Evolutionary conservation across 2,797 vertebrate species (phyloP).

Genomic region (Scarus forsteni): DNA sequence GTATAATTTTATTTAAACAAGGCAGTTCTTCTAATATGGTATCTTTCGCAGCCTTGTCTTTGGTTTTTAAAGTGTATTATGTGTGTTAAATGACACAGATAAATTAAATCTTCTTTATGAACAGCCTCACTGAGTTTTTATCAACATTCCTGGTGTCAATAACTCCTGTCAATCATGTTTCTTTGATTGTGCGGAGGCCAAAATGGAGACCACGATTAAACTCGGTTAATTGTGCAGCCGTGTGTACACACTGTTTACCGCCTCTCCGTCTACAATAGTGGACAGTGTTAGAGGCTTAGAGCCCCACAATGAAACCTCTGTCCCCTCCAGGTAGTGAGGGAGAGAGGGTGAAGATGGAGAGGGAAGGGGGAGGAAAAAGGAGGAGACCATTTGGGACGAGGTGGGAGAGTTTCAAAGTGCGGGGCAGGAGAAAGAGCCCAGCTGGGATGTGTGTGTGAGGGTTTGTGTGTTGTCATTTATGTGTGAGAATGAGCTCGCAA

Average conservation of each 20-base stretch:
- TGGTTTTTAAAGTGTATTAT: too few species aligned
- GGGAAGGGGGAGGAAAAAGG: slow-evolving; percentile 37
- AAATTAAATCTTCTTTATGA: too few species aligned
- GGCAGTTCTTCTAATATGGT: too few species aligned
- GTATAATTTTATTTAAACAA: too few species aligned
- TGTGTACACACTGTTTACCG: slow-evolving; percentile 28
- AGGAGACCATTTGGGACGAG: slow-evolving; percentile 68
- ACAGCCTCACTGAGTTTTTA: too few species aligned
- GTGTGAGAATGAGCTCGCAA: slow-evolving; percentile 50
- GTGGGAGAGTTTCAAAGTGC: slow-evolving; percentile 70
- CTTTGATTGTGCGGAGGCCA: too few species aligned
- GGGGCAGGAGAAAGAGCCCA: slow-evolving; percentile 59
- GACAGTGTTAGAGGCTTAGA: slow-evolving; percentile 71
- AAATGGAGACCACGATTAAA: too few species aligned
- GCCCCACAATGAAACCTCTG: slow-evolving; percentile 78
- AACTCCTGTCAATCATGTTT: too few species aligned
- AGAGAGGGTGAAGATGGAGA: background rate
- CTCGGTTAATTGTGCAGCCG: too few species aligned
- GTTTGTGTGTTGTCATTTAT: slow-evolving; percentile 64
- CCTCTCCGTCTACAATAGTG: slow-evolving; percentile 69
- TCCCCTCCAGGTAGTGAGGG: slow-evolving; percentile 71
- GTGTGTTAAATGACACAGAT: too few species aligned
- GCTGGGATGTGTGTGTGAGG: slow-evolving; percentile 52
- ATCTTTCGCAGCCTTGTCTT: too few species aligned
- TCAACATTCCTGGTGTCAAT: too few species aligned